Conservation (phyloP, 2,113 vertebrate genomes). For the Casuarius casuarius region DNA sequence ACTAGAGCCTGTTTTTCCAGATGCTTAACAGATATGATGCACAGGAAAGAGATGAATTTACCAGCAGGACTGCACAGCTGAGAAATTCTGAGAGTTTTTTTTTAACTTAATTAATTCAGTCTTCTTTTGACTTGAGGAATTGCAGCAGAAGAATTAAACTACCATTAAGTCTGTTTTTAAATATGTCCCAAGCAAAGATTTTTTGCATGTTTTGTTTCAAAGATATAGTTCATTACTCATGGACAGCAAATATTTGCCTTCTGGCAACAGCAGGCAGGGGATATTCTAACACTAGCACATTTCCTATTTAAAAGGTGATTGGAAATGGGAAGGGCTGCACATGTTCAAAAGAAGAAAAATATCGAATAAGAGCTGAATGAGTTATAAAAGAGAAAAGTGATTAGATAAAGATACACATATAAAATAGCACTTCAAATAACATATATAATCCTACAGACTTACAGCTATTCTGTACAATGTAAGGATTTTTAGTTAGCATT, state of each 20-base stretch:
- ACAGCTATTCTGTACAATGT: neutral
- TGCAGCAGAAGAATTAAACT: neutral
- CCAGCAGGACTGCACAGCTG: neutral
- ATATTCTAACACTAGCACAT: neutral
- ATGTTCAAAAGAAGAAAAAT: neutral
- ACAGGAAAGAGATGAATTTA: neutral
- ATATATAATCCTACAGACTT: neutral
- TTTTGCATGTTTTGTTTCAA: conserved; percentile 2
- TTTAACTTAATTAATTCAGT: neutral
- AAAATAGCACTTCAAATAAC: neutral
- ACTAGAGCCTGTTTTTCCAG: neutral
- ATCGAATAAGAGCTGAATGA: neutral
- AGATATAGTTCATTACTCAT: neutral
- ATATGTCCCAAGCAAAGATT: neutral
- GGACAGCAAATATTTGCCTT: conserved; percentile 8
- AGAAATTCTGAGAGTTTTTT: neutral
- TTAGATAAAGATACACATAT: neutral
- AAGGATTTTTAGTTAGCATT: neutral
- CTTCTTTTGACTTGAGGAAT: neutral
- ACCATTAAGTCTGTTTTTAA: neutral
- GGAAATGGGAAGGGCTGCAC: neutral
- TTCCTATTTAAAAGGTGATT: conserved; percentile 7
- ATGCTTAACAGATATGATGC: neutral
- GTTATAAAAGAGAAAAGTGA: neutral
- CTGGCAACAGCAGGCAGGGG: neutral